Evolutionary conservation across 2,113 vertebrate genomes (phyloP), one percentile per base, ranked within the genome.

Genomic region (Leuciscus idus): DNA sequence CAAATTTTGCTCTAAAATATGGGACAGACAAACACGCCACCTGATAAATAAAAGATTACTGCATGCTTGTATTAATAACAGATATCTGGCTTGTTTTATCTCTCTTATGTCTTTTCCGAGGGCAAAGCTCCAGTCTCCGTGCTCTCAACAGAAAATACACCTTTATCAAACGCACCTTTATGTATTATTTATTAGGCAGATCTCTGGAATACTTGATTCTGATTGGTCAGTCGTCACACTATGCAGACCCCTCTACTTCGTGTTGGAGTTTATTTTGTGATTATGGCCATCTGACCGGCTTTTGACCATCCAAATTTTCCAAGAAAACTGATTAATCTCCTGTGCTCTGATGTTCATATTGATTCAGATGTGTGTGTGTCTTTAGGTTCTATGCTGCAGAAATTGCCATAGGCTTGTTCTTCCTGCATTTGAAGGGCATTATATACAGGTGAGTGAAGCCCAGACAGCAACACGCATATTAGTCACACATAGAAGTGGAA

Each of bases 351-450:
- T 30, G 57, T 80, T 39, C 12, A 62, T 23, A 43, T 80, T 80
- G 43, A 64, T 78, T 46, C 57, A 4, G 55, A 39, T 55, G 36
- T 86, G 39, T 84, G 74, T 85, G 61, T 87, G 86, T 83, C 55
- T 72, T 82, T 83, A 91, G 96, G 43, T 97, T 97, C 92, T 97
- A 97, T 0, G 95, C 96, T 6, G 96, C 96, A 76, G 96, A 97
- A 91, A 97, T 97, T 4, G 96, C 96, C 89, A 94, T 97, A 0
- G 96, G 96, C 57, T 93, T 97, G 12, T 97, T 97, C 91, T 97
- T 97, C 91, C 90, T 97, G 59, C 96, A 97, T 88, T 91, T 92
- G 90, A 97, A 96, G 89, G 96, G 96, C 23, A 95, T 97, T 87
- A 92, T 97, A 89, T 97, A 97, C 87, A 95, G 96, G 96, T 97